Conservation (phyloP, 64 coral and sea anemone genomes). For the Hydrozoanthus tunicans region DNA sequence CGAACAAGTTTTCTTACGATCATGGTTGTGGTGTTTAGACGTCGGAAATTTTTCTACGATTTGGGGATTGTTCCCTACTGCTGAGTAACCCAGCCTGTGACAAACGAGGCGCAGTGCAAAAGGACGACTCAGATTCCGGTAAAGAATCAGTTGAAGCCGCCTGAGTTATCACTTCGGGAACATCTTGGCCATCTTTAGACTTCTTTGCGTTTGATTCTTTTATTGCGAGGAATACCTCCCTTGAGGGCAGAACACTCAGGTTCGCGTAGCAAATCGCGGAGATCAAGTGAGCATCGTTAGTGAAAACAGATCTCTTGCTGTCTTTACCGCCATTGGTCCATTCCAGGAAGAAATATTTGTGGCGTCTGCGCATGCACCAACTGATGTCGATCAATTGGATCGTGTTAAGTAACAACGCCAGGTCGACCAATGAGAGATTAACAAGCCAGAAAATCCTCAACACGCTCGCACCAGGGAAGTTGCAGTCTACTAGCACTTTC, state of each 20-base stretch:
- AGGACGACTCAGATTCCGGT: conserved; percentile 34
- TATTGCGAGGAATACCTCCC: conserved; percentile 7
- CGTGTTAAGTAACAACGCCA: conserved; percentile 60
- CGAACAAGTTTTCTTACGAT: too few species aligned
- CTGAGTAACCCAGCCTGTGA: conserved; percentile 34
- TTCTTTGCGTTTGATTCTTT: background rate
- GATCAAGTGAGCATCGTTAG: conserved; percentile 73
- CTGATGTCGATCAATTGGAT: conserved; percentile 75
- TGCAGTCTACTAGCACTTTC: conserved; percentile 59
- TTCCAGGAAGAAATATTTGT: conserved; percentile 66
- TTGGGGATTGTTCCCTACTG: background rate
- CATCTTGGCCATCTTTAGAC: background rate
- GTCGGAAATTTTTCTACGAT: conserved; percentile 7
- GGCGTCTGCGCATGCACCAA: conserved; percentile 70
- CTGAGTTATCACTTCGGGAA: background rate
- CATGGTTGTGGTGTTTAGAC: background rate
- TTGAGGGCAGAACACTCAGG: conserved; percentile 45
- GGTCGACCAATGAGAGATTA: conserved; percentile 66
- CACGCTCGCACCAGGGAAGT: conserved; percentile 56
- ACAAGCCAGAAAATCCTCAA: conserved; percentile 65
- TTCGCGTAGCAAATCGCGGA: conserved; percentile 81
- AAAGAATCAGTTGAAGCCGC: conserved; percentile 31
- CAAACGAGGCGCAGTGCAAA: conserved; percentile 44
- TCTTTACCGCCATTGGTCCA: conserved; percentile 48
- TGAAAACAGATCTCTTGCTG: background rate